Percentiles rank a stretch among this genome's conserved stretches.
phyloP scores from a whole-genome alignment of 2,113 vertebrate genomes.

The Leptodactylus fuscus region DNA sequence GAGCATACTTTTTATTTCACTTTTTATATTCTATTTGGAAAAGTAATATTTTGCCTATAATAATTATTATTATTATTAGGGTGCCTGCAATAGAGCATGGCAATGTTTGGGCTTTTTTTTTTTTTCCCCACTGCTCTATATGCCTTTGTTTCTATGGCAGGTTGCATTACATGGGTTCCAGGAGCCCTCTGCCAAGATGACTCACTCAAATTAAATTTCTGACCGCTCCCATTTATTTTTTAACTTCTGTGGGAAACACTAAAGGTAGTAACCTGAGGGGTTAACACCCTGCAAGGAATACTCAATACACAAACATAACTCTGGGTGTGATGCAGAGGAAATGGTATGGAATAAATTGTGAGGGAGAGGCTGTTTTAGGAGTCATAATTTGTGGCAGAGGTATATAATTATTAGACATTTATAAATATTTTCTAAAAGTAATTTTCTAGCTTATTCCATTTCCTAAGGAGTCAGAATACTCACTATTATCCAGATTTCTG shows the following conservation, averaged over 20 bases:
- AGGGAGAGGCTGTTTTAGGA: conserved; percentile 3
- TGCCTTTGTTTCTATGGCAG: conserved; percentile 4
- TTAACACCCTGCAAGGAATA: conserved; percentile 42
- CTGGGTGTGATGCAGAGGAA: conserved; percentile 29
- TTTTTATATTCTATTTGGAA: too few species aligned
- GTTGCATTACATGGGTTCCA: not conserved
- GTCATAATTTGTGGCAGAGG: not conserved
- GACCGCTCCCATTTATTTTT: conserved; percentile 35
- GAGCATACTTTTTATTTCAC: too few species aligned
- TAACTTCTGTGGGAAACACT: conserved; percentile 23
- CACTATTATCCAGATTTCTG: not conserved
- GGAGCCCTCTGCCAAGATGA: conserved; percentile 18
- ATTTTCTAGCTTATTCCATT: not conserved
- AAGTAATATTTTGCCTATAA: not conserved
- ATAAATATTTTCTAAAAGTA: not conserved
- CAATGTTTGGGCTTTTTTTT: not conserved
- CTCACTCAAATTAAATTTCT: conserved; percentile 24
- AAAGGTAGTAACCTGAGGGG: conserved; percentile 18
- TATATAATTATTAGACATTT: not conserved
- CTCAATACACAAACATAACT: not conserved
- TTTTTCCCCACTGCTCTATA: too few species aligned
- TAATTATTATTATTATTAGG: not conserved
- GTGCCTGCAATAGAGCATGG: not conserved
- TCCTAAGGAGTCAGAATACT: not conserved
- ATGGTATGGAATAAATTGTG: not conserved